Percentiles rank a stretch among this genome's conserved stretches.
These are phyloP conservation scores for Gila robusta DNA, from an alignment of 2,797 vertebrate genomes.

Conservation along the genomic window DNA sequence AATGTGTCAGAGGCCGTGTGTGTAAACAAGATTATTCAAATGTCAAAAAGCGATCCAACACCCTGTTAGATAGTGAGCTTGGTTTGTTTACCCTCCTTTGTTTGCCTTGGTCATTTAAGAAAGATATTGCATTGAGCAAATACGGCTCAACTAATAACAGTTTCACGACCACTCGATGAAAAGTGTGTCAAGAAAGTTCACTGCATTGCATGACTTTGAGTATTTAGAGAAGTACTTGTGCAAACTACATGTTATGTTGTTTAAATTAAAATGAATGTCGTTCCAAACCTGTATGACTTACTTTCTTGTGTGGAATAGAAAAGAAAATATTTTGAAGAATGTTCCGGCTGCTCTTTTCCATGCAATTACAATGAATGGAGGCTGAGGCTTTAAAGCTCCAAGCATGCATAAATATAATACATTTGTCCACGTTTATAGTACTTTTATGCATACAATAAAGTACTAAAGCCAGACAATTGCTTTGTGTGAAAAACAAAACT, in stretches of 20 bases:
- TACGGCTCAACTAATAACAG: slow-evolving; percentile 28
- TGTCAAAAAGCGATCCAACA: slow-evolving; percentile 32
- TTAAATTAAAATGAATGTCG: not conserved
- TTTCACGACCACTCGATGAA: slow-evolving; percentile 28
- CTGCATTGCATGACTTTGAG: not conserved
- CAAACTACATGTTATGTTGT: not conserved
- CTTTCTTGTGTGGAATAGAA: not conserved
- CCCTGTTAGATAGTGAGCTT: slow-evolving; percentile 21
- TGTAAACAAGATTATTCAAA: slow-evolving; percentile 52
- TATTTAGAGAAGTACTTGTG: not conserved
- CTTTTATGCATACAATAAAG: not conserved
- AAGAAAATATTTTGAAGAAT: not conserved
- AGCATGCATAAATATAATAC: not conserved
- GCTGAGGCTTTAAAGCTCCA: not conserved
- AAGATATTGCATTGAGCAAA: slow-evolving; percentile 26
- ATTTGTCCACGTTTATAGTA: not conserved
- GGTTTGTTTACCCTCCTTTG: slow-evolving; percentile 27
- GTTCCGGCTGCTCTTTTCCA: not conserved
- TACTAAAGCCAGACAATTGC: not conserved
- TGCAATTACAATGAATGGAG: not conserved
- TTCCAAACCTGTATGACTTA: not conserved
- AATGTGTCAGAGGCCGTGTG: slow-evolving; percentile 29
- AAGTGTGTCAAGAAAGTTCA: not conserved
- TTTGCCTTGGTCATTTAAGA: slow-evolving; percentile 33
- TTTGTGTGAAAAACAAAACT: not conserved